Base-by-base conservation (phyloP, 64 coral and sea anemone species). In the Actinia equina region DNA sequence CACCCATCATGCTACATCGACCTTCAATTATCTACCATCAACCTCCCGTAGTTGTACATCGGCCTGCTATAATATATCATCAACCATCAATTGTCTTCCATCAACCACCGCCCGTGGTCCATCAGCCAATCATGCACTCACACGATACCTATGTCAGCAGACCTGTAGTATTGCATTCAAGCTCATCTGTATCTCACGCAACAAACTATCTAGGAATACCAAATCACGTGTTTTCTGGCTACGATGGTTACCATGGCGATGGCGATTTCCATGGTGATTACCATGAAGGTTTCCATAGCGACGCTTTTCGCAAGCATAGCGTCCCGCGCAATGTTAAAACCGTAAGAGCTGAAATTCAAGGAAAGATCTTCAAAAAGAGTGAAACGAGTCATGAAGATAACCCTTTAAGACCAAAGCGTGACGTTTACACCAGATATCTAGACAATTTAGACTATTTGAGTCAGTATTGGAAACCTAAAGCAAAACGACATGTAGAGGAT, bases 1-100 rank as follows among this genome's bases (percentile, higher is more conserved):
- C 97, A 15, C 97, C 97, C 1, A 95, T 99, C 7, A 89, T 99
- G 90, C 88, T 99, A 43, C 97, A 99, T 57, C 55, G 97, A 13
- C 97, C 97, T 20, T 90, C 97, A 11, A 99, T 99, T 17, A 76
- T 99, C 22, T 99, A 99, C 77, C 97, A 99, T 79, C 97, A 99
- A 56, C 93, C 97, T 19, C 97, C 97, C 11, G 93, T 99, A 26
- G 93, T 99, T 7, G 91, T 99, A 25, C 97, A 99, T 82, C 85
- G 97, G 16, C 97, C 97, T 49, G 97, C 97, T 43, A 95, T 99
- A 20, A 95, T 99, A 17, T 99, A 99, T 67, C 93, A 95, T 64
- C 97, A 99, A 59, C 93, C 93, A 52, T 87, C 86, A 5, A 99
- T 99, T n/a, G 91, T 99, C 25, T 99, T 99, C 87, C 97, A 99